Evolutionary conservation across 1,140 invertebrate species (phyloP), one percentile per base, ranked within the genome.

Genomic region (Holotrichia oblita): DNA sequence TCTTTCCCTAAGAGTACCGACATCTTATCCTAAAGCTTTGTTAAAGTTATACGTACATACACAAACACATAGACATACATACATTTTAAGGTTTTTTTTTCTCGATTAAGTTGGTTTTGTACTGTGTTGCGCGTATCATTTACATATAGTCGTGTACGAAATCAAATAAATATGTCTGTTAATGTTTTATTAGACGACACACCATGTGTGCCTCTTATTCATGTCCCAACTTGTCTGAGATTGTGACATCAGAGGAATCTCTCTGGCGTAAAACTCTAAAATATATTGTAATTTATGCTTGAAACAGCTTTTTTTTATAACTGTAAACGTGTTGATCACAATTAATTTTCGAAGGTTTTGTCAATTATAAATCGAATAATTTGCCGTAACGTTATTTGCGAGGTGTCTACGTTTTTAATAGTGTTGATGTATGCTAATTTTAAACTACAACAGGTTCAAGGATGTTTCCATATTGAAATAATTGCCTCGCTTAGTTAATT

Each of bases 191-290:
- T 27, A 69, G 12, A 24, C 20, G 61, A 27, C 20, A 27, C 44
- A 17, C 61, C 61, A 69, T 69, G 17, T 69, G 61, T 10, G 22
- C 27, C 17, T 27, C 6, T 69, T 69, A 69, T 69, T 69, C 61
- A 8, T 69, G 61, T 69, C 12, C 27, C 61, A 34, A 69, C 61
- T 69, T 69, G 61, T 69, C 22, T 69, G 7, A 69, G 20, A 14
- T 69, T 69, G 61, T 69, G 61, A 69, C 61, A 69, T 69, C 61
- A 27, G 22, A 6, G 20, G 22, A 69, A 69, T 69, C 22, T 22
- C 61, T 69, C 27, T 34, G 27, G 22, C 1, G 6, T 7, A 27
- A 69, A 69, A 34, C 17, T 0, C 1, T 7, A 27, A 69, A 69
- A 34, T 22, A 69, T 14, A 34, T 34, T 69, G 61, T 27, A 48